These are phyloP conservation scores for Monopis laevigella DNA, from an alignment of 2,888 invertebrate genomes.

Conservation along the genomic window DNA sequence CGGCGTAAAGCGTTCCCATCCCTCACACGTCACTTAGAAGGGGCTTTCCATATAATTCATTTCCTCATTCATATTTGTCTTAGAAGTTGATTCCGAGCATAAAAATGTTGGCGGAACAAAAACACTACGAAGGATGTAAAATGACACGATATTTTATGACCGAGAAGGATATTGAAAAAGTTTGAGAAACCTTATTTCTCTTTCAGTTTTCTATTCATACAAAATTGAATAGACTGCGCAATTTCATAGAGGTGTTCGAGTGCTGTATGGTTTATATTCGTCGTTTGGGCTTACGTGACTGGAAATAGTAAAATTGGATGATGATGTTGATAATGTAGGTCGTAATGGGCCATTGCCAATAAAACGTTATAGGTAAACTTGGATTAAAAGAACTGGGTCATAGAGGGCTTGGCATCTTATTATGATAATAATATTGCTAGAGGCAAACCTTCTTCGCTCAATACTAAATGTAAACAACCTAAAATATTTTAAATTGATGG, in stretches of 20 bases:
- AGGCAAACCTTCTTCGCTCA: neutral
- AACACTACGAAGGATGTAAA: slow-evolving; percentile 31
- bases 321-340: slow-evolving; percentile 67
- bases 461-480: slow-evolving; percentile 10
- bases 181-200: slow-evolving; percentile 33
- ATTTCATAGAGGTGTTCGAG: slow-evolving; percentile 27
- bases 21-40: slow-evolving; percentile 59
- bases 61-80: slow-evolving; percentile 65
- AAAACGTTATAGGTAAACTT: slow-evolving; percentile 68
- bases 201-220: slow-evolving; percentile 34
- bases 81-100: slow-evolving; percentile 41
- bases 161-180: slow-evolving; percentile 38
- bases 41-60: slow-evolving; percentile 63
- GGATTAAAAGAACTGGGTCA: slow-evolving; percentile 65
- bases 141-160: slow-evolving; percentile 36
- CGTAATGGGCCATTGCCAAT: slow-evolving; percentile 65
- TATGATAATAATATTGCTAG: slow-evolving; percentile 50
- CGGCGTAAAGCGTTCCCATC: slow-evolving; percentile 63
- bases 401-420: slow-evolving; percentile 51
- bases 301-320: slow-evolving; percentile 67
- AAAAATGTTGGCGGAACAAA: slow-evolving; percentile 13
- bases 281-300: slow-evolving; percentile 64
- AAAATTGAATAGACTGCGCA: slow-evolving; percentile 35
- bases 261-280: slow-evolving; percentile 55
- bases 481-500: too few species aligned